Conservation (phyloP, 2,113 vertebrate genomes). For the Dinomys branickii region DNA sequence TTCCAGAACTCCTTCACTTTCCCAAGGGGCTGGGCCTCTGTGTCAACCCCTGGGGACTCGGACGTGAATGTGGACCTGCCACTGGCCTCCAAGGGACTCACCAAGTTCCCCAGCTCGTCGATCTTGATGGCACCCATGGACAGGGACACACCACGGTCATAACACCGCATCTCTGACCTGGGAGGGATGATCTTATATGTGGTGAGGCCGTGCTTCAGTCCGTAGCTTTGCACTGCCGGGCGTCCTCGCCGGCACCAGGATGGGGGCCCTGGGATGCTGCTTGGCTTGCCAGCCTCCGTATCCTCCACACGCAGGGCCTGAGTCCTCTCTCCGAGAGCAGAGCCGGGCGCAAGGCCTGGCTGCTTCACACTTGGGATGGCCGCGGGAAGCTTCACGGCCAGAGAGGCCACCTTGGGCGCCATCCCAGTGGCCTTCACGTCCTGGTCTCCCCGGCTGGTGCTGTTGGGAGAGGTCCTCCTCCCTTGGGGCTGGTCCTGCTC, state of each 20-base stretch:
- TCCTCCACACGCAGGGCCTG: constrained; percentile 50
- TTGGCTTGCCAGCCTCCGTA: background rate
- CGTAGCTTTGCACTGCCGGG: constrained; percentile 82
- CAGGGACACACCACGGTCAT: constrained; percentile 82
- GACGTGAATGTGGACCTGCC: constrained; percentile 62
- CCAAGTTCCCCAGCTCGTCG: constrained; percentile 95
- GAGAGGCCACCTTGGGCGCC: constrained; percentile 44
- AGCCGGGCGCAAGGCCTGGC: background rate
- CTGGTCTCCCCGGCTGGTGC: constrained; percentile 55
- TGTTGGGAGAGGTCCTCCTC: constrained; percentile 31
- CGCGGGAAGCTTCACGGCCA: background rate
- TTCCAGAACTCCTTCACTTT: constrained; percentile 93
- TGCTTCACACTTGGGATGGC: constrained; percentile 55
- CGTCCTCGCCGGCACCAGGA: constrained; percentile 79
- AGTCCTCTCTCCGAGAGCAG: constrained; percentile 38
- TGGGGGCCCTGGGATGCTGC: constrained; percentile 56
- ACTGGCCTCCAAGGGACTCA: constrained; percentile 75
- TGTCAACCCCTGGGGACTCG: constrained; percentile 56
- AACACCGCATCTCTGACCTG: constrained; percentile 86
- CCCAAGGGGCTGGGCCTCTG: constrained; percentile 83
- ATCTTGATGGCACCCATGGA: constrained; percentile 93
- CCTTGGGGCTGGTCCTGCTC: constrained; percentile 47
- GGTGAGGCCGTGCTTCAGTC: constrained; percentile 92
- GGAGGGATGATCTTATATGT: constrained; percentile 96
- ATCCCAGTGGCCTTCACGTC: background rate